A percentile compares a stretch with the other conserved stretches of the same genome.
Evolutionary conservation across 92 coral and sea anemone species (phyloP).

Genomic region (Chrysogorgia sp.): DNA sequence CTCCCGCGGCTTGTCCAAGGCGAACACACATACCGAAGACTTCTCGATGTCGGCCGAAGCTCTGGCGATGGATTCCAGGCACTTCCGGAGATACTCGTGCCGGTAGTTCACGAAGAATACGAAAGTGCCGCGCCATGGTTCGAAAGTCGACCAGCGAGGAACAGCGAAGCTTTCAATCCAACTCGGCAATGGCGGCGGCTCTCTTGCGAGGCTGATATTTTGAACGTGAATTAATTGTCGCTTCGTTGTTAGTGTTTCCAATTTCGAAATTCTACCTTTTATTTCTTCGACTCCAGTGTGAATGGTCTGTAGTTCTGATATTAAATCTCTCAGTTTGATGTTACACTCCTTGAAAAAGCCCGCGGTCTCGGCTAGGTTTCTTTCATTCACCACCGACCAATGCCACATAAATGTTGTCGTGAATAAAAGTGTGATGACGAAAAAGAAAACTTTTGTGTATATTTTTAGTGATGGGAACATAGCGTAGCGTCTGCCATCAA

Average conservation of each 20-base stretch:
- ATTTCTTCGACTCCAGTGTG: background rate
- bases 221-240: background rate
- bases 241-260: background rate
- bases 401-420: too few relatives aligned
- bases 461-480: background rate
- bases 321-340: background rate
- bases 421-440: background rate
- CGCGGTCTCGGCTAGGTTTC: too few relatives aligned
- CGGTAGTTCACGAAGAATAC: conserved; percentile 85
- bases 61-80: conserved; percentile 77
- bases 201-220: background rate
- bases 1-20: conserved; percentile 70
- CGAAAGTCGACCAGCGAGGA: conserved; percentile 29
- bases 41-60: conserved; percentile 77
- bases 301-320: background rate
- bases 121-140: conserved; percentile 28
- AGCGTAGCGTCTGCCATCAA: too few relatives aligned
- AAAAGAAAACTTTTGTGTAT: background rate
- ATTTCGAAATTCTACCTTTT: background rate
- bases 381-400: too few relatives aligned
- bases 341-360: background rate
- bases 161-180: conserved; percentile 30
- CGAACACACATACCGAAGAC: conserved; percentile 84
- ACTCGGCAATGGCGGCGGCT: background rate
- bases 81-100: conserved; percentile 81